These are phyloP conservation scores for Dasypolia templi DNA, from an alignment of 2,888 invertebrate genomes.

Conservation along the genomic window DNA sequence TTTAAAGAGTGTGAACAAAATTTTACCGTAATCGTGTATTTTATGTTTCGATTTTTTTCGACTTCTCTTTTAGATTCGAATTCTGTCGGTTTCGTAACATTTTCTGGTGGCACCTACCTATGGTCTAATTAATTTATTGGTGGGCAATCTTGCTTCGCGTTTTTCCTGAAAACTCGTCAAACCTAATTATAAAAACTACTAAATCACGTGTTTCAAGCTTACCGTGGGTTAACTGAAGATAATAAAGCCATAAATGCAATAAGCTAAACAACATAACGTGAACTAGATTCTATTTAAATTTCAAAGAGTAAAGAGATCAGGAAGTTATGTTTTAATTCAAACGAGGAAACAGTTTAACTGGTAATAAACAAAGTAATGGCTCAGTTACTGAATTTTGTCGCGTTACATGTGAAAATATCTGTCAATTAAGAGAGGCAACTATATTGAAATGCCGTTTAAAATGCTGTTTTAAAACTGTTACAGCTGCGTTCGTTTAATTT, in stretches of 20 bases:
- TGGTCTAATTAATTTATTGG: background rate
- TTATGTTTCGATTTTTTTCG: no score
- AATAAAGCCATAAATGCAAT: slow-evolving; percentile 26
- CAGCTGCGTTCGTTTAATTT: slow-evolving; percentile 19
- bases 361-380: slow-evolving; percentile 48
- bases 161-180: background rate
- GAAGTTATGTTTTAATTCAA: slow-evolving; percentile 52
- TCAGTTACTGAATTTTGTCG: slow-evolving; percentile 38
- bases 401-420: slow-evolving; percentile 44
- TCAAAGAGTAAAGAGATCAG: slow-evolving; percentile 53
- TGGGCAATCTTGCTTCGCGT: no score
- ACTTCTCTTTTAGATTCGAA: no score
- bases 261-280: slow-evolving; percentile 3
- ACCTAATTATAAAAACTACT: no score
- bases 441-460: slow-evolving; percentile 35
- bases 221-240: background rate
- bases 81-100: no score
- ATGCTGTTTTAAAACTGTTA: slow-evolving; percentile 25
- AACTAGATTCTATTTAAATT: slow-evolving; percentile 54
- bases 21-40: background rate
- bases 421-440: slow-evolving; percentile 28
- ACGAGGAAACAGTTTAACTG: slow-evolving; percentile 56
- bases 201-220: background rate
- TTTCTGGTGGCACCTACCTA: no score
- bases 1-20: background rate